Percentiles rank a stretch among this genome's conserved stretches.
Evolutionary conservation across 2,888 invertebrate species (phyloP).

Genomic region (Xestia c-nigrum): DNA sequence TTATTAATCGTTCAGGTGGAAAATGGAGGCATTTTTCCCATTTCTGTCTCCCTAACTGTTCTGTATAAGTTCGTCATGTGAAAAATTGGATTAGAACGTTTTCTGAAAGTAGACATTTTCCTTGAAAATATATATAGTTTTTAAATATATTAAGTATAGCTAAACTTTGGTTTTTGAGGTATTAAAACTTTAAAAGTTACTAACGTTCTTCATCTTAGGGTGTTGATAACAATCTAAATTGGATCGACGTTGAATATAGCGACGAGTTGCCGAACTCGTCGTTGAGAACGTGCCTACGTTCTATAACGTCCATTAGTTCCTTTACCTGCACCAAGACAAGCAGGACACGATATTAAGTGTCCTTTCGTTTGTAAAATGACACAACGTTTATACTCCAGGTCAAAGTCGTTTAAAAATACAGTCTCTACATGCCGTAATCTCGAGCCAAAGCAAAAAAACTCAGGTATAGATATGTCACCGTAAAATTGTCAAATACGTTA

Average conservation of each 20-base stretch:
- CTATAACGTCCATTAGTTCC: background rate
- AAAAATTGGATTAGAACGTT: constrained; percentile 29
- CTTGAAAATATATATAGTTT: background rate
- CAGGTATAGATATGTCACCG: too few relatives aligned
- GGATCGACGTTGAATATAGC: background rate
- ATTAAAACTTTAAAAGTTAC: background rate
- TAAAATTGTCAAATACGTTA: too few relatives aligned
- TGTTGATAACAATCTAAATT: background rate
- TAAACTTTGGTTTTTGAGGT: background rate
- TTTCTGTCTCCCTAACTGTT: constrained; percentile 16
- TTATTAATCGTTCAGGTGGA: constrained; percentile 46
- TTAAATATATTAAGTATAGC: background rate
- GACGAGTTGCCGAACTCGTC: background rate
- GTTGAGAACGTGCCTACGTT: background rate
- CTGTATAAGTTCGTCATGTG: constrained; percentile 23
- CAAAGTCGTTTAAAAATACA: background rate
- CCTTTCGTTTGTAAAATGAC: background rate
- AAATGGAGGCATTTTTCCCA: constrained; percentile 49
- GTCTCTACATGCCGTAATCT: too few relatives aligned
- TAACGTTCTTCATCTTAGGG: background rate
- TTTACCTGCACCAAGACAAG: background rate
- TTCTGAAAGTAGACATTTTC: constrained; percentile 3
- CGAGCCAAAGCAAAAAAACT: too few relatives aligned
- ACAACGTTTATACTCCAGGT: background rate
- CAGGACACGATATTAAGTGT: background rate